phyloP scores from a whole-genome alignment of 2,113 vertebrate species.

The Petromus typicus region DNA sequence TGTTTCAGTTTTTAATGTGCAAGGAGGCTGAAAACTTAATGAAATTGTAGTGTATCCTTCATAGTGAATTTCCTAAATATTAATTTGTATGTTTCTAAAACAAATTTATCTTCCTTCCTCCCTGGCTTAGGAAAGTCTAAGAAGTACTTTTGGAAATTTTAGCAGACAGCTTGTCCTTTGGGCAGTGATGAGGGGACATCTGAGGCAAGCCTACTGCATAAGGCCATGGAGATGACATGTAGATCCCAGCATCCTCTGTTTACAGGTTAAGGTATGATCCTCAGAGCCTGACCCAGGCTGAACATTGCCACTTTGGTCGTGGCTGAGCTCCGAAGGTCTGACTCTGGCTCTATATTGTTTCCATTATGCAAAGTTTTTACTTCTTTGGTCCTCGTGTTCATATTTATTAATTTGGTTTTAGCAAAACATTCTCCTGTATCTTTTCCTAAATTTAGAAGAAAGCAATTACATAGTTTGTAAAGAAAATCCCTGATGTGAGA shows the following conservation, averaged over 20 bases:
- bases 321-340: not conserved
- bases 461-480: not conserved
- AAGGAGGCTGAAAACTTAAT: not conserved
- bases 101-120: not conserved
- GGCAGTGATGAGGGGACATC: not conserved
- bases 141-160: not conserved
- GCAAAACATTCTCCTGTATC: not conserved
- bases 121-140: not conserved
- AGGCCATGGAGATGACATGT: not conserved
- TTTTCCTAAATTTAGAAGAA: slow-evolving; percentile 5
- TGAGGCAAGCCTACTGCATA: not conserved
- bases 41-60: not conserved
- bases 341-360: not conserved
- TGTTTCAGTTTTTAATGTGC: not conserved
- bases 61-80: not conserved
- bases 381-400: not conserved
- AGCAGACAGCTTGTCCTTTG: not conserved
- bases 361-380: not conserved
- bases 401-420: not conserved
- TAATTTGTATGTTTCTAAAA: not conserved
- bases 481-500: not conserved
- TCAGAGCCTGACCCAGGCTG: not conserved
- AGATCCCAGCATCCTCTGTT: not conserved
- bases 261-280: not conserved
- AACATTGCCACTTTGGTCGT: not conserved